Conservation (phyloP, 2,888 invertebrate genomes). For the Margaritifera margaritifera region DNA sequence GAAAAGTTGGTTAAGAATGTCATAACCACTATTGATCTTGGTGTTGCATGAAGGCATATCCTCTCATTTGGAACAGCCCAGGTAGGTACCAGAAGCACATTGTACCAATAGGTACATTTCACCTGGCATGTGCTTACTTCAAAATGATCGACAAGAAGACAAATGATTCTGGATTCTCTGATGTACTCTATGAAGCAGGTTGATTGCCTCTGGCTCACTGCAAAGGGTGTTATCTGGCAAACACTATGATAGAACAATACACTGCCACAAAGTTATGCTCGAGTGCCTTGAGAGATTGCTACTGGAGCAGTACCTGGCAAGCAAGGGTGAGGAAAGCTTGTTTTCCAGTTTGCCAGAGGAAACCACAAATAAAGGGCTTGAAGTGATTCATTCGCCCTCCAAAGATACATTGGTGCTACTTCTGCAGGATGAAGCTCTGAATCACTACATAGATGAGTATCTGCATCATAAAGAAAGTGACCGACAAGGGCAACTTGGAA, state of each 20-base stretch:
- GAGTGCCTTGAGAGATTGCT: too few species aligned
- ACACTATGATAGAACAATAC: conserved; percentile 11
- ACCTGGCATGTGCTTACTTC: conserved; percentile 12
- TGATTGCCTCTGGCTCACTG: conserved; percentile 33
- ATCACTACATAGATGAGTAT: conserved; percentile 6
- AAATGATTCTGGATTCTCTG: conserved; percentile 19
- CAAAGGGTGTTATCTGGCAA: conserved; percentile 33
- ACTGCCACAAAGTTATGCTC: conserved; percentile 22
- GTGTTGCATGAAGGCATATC: too few species aligned
- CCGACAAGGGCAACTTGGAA: conserved; percentile 14
- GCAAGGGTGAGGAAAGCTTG: background rate
- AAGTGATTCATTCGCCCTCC: background rate
- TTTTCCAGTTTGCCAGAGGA: background rate
- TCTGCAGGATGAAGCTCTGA: conserved; percentile 10
- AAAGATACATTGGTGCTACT: background rate
- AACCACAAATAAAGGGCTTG: background rate
- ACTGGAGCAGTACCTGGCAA: conserved; percentile 8
- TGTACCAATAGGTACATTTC: too few species aligned
- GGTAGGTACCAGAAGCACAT: too few species aligned
- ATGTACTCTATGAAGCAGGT: conserved; percentile 22
- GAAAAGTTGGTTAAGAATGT: too few species aligned
- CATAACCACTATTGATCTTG: too few species aligned
- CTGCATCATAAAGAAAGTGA: conserved; percentile 5
- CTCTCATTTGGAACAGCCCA: too few species aligned
- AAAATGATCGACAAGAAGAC: conserved; percentile 20